Evolutionary conservation across 37 sponge, comb jelly and placozoan species (phyloP).

Genomic region (Ephydatia muelleri): DNA sequence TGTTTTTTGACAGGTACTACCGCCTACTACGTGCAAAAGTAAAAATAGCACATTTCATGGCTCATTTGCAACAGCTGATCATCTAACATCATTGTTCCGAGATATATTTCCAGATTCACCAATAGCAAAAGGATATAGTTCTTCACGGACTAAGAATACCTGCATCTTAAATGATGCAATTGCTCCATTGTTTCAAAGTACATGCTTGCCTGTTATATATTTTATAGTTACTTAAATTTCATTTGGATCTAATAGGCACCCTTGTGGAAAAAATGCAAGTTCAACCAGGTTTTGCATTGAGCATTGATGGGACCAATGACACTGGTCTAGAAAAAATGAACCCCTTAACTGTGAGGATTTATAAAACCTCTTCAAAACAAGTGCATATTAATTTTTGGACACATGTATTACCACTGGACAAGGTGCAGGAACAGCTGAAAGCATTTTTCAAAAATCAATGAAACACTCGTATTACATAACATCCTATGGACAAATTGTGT

Average conservation of each 20-base stretch:
- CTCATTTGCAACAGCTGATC: background rate
- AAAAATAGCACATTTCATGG: background rate
- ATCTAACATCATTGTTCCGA: background rate
- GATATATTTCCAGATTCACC: background rate
- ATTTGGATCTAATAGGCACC: background rate
- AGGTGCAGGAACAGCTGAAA: constrained; percentile 28
- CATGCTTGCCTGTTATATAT: background rate
- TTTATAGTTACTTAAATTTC: background rate
- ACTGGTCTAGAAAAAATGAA: constrained; percentile 38
- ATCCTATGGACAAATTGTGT: constrained; percentile 41
- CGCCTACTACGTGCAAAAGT: background rate
- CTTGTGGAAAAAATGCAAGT: constrained; percentile 36
- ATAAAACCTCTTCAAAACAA: background rate
- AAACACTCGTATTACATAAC: constrained; percentile 11
- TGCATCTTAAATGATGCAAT: background rate
- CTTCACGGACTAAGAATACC: background rate
- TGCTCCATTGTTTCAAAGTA: background rate
- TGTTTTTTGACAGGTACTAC: too few relatives aligned
- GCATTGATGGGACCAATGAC: constrained; percentile 57
- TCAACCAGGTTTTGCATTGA: constrained; percentile 30
- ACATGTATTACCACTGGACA: constrained; percentile 23
- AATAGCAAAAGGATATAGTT: background rate
- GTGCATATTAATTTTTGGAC: constrained; percentile 33
- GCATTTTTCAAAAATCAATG: constrained; percentile 25
- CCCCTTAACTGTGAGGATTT: constrained; percentile 27